These are phyloP conservation scores for Dascyllus trimaculatus DNA, from an alignment of 2,113 vertebrate genomes.

Conservation along the genomic window DNA sequence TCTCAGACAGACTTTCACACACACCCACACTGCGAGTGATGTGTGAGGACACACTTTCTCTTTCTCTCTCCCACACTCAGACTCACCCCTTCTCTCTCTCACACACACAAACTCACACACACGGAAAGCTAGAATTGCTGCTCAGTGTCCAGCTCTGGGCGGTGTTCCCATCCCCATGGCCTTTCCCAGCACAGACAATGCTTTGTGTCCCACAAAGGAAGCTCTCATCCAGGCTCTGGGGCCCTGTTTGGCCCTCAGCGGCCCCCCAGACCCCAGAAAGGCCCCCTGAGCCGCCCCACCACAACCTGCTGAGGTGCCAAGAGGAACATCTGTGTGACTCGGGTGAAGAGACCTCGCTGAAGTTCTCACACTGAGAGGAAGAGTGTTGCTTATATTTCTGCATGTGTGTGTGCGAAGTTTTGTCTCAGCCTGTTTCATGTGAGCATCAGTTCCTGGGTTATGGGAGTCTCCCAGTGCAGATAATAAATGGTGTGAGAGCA, in stretches of 20 bases:
- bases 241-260: slow-evolving; percentile 72
- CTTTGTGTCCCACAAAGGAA: slow-evolving; percentile 86
- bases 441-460: slow-evolving; percentile 53
- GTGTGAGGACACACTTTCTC: slow-evolving; percentile 64
- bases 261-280: slow-evolving; percentile 63
- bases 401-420: slow-evolving; percentile 19
- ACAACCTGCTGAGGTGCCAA: slow-evolving; percentile 84
- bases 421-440: slow-evolving; percentile 40
- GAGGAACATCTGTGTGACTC: slow-evolving; percentile 86
- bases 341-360: slow-evolving; percentile 61
- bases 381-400: slow-evolving; percentile 51
- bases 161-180: slow-evolving; percentile 81
- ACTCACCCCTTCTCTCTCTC: slow-evolving; percentile 37
- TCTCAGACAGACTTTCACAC: slow-evolving; percentile 44
- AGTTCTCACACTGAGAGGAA: slow-evolving; percentile 74
- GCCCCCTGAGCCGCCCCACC: slow-evolving; percentile 65
- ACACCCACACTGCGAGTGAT: slow-evolving; percentile 36
- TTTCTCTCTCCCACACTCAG: slow-evolving; percentile 66
- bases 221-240: slow-evolving; percentile 83
- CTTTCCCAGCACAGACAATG: slow-evolving; percentile 85
- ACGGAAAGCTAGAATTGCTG: slow-evolving; percentile 51
- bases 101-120: slow-evolving; percentile 38
- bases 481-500: slow-evolving; percentile 75
- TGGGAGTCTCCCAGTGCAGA: slow-evolving; percentile 69
- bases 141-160: slow-evolving; percentile 78